Evolutionary conservation across 2,888 invertebrate genomes (phyloP).

Genomic region (Lydus trimaculatus): DNA sequence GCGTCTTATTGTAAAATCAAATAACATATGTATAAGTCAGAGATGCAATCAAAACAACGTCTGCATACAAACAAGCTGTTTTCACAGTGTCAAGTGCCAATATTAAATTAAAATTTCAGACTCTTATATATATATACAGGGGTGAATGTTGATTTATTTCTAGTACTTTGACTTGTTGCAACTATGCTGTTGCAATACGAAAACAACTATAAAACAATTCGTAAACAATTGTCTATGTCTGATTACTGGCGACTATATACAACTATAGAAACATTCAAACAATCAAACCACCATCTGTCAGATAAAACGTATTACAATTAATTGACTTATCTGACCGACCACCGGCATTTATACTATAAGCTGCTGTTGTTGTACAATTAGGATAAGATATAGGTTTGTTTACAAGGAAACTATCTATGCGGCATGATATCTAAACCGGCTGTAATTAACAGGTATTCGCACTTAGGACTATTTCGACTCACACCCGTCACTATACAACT

Average conservation of each 20-base stretch:
- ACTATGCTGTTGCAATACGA: not conserved
- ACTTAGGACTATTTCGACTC: conserved; percentile 43
- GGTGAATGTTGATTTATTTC: not conserved
- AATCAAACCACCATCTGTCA: conserved; percentile 18
- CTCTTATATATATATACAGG: conserved; percentile 7
- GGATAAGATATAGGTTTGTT: conserved; percentile 50
- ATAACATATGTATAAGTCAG: conserved; percentile 29
- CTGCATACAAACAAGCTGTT: conserved; percentile 52
- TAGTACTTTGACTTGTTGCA: too few relatives aligned
- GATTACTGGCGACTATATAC: not conserved
- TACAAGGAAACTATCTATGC: conserved; percentile 45
- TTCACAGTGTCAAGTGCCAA: conserved; percentile 45
- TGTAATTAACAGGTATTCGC: conserved; percentile 51
- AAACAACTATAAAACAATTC: not conserved
- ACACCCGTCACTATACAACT: conserved; percentile 43
- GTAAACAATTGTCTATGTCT: not conserved
- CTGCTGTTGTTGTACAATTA: conserved; percentile 45
- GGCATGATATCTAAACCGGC: conserved; percentile 43
- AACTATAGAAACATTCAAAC: not conserved
- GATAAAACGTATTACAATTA: conserved; percentile 38
- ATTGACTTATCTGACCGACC: conserved; percentile 46
- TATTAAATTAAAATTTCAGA: conserved; percentile 48
- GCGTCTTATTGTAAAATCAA: conserved; percentile 38
- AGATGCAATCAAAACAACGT: conserved; percentile 40
- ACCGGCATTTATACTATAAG: conserved; percentile 38